Percentiles rank a stretch among this genome's conserved stretches.
These are phyloP conservation scores for Burhinus oedicnemus DNA, from an alignment of 2,113 vertebrate species.

Conservation along the genomic window DNA sequence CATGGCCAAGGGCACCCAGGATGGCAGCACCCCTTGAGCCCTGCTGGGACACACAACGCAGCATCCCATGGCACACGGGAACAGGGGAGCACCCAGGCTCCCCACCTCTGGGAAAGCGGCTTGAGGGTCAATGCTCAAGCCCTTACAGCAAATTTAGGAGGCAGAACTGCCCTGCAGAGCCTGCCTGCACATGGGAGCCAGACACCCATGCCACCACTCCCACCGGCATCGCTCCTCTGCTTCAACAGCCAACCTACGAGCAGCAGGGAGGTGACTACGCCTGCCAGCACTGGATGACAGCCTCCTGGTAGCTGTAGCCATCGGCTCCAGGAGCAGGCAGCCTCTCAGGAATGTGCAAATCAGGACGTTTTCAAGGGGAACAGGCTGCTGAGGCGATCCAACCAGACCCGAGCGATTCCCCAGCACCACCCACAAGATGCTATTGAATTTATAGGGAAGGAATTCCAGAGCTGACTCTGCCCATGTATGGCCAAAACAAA, in stretches of 20 bases:
- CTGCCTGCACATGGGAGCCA: background rate
- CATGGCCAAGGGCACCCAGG: background rate
- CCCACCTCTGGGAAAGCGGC: background rate
- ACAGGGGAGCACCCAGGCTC: accelerated
- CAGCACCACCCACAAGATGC: constrained; percentile 50
- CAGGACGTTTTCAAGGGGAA: constrained; percentile 1
- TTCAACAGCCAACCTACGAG: background rate
- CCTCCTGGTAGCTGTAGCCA: background rate
- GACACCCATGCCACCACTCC: background rate
- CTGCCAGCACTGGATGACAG: background rate
- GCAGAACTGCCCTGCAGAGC: background rate
- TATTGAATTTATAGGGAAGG: constrained; percentile 54
- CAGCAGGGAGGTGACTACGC: background rate
- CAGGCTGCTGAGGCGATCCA: background rate
- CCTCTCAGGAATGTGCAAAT: constrained; percentile 50
- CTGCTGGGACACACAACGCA: background rate
- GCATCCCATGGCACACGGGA: accelerated
- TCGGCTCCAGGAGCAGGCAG: background rate
- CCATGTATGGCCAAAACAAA: constrained; percentile 68
- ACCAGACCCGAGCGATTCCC: constrained; percentile 24
- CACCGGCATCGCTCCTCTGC: accelerated
- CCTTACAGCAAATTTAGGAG: background rate
- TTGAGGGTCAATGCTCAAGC: background rate
- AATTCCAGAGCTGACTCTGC: constrained; percentile 62
- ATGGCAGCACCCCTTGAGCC: background rate